phyloP scores from a whole-genome alignment of 2,797 vertebrate genomes.

The Pelodytes ibericus region DNA sequence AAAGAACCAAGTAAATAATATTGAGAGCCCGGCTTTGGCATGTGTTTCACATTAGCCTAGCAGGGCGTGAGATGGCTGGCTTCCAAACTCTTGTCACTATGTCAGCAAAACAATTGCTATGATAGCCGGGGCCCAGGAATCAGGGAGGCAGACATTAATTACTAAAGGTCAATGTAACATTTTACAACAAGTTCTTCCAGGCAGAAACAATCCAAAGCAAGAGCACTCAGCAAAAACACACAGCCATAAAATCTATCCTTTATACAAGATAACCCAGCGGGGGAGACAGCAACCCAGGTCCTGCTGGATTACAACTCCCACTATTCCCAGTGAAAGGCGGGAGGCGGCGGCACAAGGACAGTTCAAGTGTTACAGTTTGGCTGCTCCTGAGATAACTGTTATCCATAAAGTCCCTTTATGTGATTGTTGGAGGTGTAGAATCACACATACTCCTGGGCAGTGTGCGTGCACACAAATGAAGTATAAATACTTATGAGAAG shows the following conservation, averaged over 20 bases:
- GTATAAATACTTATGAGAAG: too few species aligned
- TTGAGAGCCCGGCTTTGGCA: slow-evolving; percentile 3
- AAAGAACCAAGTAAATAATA: neutral
- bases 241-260: neutral
- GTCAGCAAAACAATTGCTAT: slow-evolving; percentile 19
- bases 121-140: slow-evolving; percentile 7
- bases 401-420: too few species aligned
- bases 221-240: neutral
- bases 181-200: neutral
- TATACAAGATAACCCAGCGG: too few species aligned
- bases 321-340: too few species aligned
- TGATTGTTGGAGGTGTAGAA: too few species aligned
- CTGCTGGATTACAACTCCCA: too few species aligned
- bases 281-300: too few species aligned
- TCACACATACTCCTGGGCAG: too few species aligned
- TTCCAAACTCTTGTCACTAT: slow-evolving; percentile 18
- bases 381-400: too few species aligned
- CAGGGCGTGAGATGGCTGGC: slow-evolving; percentile 23
- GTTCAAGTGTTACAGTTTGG: too few species aligned
- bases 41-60: slow-evolving; percentile 32
- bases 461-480: too few species aligned
- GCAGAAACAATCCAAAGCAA: neutral
- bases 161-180: neutral
- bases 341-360: too few species aligned
- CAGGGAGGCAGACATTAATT: slow-evolving; percentile 11